Percentiles rank a stretch among this genome's conserved stretches.
phyloP scores from a whole-genome alignment of 1,140 invertebrate species.

The Colletes gigas region DNA sequence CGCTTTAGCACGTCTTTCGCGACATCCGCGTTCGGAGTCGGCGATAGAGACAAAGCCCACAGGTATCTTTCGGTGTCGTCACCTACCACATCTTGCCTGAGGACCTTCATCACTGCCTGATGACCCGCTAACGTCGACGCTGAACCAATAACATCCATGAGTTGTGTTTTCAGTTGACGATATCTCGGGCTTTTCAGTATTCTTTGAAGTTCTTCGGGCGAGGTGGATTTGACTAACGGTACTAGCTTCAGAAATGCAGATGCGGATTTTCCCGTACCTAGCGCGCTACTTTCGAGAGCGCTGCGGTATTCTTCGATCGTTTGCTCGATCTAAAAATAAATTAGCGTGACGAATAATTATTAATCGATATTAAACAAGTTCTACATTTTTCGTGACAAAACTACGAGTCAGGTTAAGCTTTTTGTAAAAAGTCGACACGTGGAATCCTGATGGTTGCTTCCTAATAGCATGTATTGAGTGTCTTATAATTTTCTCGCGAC shows the following conservation, averaged over 20 bases:
- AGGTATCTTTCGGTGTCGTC: slow-evolving; percentile 88
- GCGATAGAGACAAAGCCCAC: slow-evolving; percentile 85
- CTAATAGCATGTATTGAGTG: too few relatives aligned
- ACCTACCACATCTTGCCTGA: slow-evolving; percentile 83
- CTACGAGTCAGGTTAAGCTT: too few relatives aligned
- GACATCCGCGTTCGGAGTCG: slow-evolving; percentile 79
- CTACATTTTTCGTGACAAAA: too few relatives aligned
- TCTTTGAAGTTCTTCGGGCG: slow-evolving; percentile 83
- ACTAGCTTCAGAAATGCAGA: slow-evolving; percentile 84
- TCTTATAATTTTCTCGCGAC: too few relatives aligned
- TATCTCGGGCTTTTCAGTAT: slow-evolving; percentile 81
- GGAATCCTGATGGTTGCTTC: too few relatives aligned
- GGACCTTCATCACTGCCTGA: slow-evolving; percentile 84
- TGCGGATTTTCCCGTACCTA: slow-evolving; percentile 85
- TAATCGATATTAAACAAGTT: too few relatives aligned
- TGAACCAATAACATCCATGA: slow-evolving; percentile 87
- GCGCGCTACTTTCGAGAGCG: slow-evolving; percentile 79
- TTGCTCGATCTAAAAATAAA: slow-evolving; percentile 79
- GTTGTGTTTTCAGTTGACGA: slow-evolving; percentile 81
- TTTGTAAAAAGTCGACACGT: too few relatives aligned
- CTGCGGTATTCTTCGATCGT: slow-evolving; percentile 82
- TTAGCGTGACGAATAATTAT: too few relatives aligned
- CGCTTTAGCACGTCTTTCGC: slow-evolving; percentile 83
- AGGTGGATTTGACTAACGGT: slow-evolving; percentile 82
- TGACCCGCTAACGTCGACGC: slow-evolving; percentile 86